These are phyloP conservation scores for Teleopsis dalmanni DNA, from an alignment of 1,140 invertebrate genomes.

Conservation along the genomic window DNA sequence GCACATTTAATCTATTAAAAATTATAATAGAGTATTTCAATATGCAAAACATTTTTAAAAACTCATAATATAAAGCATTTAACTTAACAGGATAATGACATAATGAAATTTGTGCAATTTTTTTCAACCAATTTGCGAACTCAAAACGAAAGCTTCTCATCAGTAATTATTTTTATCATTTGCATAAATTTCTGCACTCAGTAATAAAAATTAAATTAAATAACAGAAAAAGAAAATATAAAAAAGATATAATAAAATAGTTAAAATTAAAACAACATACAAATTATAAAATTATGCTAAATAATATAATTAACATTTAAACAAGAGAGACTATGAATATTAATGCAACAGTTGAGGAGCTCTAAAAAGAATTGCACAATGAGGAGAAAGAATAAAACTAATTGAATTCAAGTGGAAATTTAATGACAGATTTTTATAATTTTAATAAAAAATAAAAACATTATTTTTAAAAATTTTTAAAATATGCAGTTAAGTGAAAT, in stretches of 20 bases:
- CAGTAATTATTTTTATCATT: constrained; percentile 9
- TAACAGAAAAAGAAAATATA: no score
- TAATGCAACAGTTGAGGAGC: neutral
- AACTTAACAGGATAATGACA: constrained; percentile 16
- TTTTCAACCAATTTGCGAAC: neutral
- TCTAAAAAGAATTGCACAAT: neutral
- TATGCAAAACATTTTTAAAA: no score
- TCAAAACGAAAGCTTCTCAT: neutral
- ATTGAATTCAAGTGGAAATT: no score
- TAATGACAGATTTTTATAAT: no score
- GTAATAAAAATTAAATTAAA: no score
- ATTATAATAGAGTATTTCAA: no score
- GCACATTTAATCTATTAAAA: no score
- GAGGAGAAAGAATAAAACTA: neutral
- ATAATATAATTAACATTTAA: constrained; percentile 44
- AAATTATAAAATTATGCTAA: constrained; percentile 33
- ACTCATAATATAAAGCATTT: no score
- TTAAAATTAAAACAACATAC: neutral
- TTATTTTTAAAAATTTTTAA: no score
- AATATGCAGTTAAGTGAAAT: neutral
- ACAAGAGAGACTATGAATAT: constrained; percentile 30
- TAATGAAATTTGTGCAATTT: constrained; percentile 10
- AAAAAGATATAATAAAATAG: no score
- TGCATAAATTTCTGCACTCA: constrained; percentile 30
- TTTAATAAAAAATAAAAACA: no score